Evolutionary conservation across 2,888 invertebrate genomes (phyloP), one percentile per base, ranked within the genome.

Genomic region (Tipula helvola): DNA sequence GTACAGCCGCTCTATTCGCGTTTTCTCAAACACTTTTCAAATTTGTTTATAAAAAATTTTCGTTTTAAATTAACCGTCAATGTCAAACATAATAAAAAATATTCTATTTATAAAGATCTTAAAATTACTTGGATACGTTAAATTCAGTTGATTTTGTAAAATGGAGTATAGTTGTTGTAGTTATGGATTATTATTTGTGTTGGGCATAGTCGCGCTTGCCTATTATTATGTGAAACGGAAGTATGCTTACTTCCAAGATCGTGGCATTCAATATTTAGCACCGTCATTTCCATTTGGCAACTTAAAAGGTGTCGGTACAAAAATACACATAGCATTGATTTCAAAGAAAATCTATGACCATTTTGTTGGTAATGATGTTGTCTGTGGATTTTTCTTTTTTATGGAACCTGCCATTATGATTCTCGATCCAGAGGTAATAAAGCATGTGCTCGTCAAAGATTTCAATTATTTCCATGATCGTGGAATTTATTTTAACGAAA

Each of bases 401-500:
- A 85, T 87, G 3, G 36, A 85, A 39, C 88, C 88, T 10, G 28
- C 84, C 2, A 13, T 88, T 28, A 84, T 88, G 28, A 87, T 87
- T 12, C 87, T 86, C 0, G 87, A 87, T 44, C 88, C 91, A 18
- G 90, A 92, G 4, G 86, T 91, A 7, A 88, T 90, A 0, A 90
- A 89, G 47, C 41, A 88, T 13, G 88, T 91, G 10, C 87, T 92
- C 44, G 89, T 91, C 10, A 90, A 89, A 84, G 92, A 92, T 87
- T 92, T 92, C 87, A 86, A 88, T 0, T 89, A 90, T 85, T 92
- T 92, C 87, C 88, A 89, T 5, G 90, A 91, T 88, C 90, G 91
- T 5, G 90, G 90, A 0, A 87, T 91, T 39, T 90, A 88, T 16
- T 86, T 88, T 13, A 90, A 91, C 87, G 90, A 90, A 10, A 87